A percentile compares a stretch with the other conserved stretches of the same genome.
Conservation (phyloP, 2,113 vertebrate species). For the Paralichthys olivaceus region DNA sequence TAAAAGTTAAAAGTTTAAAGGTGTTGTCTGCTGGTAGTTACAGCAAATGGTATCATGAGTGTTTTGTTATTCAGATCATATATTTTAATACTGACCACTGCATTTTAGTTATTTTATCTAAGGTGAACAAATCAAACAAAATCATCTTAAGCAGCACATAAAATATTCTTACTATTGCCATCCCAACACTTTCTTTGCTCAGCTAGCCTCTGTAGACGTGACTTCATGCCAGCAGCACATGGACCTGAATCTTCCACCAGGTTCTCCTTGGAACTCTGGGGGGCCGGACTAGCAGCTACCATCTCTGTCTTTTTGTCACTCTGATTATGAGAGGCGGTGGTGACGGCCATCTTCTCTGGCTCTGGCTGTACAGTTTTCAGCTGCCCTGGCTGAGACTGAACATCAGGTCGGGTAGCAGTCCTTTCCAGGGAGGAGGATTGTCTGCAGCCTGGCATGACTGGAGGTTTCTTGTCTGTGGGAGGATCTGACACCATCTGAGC, state of each 20-base stretch:
- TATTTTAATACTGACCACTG: background rate
- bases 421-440: conserved; percentile 52
- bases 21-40: background rate
- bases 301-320: conserved; percentile 17
- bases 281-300: background rate
- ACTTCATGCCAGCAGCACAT: conserved; percentile 78
- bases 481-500: conserved; percentile 61
- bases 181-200: conserved; percentile 91
- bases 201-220: conserved; percentile 90
- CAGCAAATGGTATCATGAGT: background rate
- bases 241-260: conserved; percentile 43
- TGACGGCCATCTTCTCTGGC: conserved; percentile 18
- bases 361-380: background rate
- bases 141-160: background rate
- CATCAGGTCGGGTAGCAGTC: background rate
- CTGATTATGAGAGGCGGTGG: background rate
- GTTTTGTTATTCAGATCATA: background rate
- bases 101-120: background rate
- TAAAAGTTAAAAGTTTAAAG: no score
- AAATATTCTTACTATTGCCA: conserved; percentile 63
- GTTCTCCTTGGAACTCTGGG: conserved; percentile 50
- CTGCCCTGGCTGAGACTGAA: conserved; percentile 11
- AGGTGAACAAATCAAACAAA: background rate
- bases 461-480: conserved; percentile 73
- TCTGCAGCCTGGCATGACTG: conserved; percentile 13